Evolutionary conservation across 2,113 vertebrate species (phyloP).

Genomic region (Elaphurus davidianus): DNA sequence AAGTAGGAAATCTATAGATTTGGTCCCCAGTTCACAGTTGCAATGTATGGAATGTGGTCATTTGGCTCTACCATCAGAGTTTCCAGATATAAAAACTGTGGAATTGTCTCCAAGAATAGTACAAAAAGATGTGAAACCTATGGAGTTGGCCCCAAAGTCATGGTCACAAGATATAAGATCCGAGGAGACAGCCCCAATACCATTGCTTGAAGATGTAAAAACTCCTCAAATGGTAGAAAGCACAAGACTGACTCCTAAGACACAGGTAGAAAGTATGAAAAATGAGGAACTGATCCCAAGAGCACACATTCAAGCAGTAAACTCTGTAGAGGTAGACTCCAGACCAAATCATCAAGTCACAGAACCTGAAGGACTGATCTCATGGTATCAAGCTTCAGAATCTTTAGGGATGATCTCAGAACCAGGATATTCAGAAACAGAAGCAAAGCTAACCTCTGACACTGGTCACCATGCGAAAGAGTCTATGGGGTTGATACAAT

Average conservation of each 20-base stretch:
- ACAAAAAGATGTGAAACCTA: background rate
- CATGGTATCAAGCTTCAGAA: background rate
- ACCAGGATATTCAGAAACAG: background rate
- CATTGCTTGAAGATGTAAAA: background rate
- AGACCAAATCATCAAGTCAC: background rate
- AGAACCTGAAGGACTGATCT: background rate
- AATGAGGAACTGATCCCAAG: background rate
- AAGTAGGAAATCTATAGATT: background rate
- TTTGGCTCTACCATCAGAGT: background rate
- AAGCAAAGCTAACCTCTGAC: slow-evolving; percentile 11
- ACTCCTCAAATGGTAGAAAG: slow-evolving; percentile 13
- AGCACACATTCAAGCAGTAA: background rate
- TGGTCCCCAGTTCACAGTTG: background rate
- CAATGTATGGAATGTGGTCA: slow-evolving; percentile 13
- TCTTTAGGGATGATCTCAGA: background rate
- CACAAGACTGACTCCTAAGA: background rate
- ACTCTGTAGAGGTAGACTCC: background rate
- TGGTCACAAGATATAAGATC: slow-evolving; percentile 1
- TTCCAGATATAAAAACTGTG: slow-evolving; percentile 6
- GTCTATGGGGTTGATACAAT: background rate
- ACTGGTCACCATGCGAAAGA: background rate
- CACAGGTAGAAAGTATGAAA: background rate
- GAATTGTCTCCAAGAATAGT: background rate
- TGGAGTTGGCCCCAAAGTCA: background rate
- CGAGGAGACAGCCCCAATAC: background rate